These are phyloP conservation scores for Boleophthalmus pectinirostris DNA, from an alignment of 2,113 vertebrate genomes.

Conservation along the genomic window DNA sequence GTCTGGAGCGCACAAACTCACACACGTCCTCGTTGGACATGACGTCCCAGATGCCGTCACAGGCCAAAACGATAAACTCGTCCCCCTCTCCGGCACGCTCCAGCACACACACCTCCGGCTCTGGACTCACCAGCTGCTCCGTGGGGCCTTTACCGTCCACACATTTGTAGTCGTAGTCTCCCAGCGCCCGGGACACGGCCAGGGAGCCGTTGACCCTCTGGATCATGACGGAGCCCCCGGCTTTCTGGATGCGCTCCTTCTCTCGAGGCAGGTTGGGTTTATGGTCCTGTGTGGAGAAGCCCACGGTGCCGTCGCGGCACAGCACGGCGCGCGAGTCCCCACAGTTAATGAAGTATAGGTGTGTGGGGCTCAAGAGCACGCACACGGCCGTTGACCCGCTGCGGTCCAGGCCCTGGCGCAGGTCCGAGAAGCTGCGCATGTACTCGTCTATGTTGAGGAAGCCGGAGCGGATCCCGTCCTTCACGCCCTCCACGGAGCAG, in stretches of 20 bases:
- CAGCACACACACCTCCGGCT: conserved; percentile 97
- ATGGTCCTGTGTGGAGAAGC: conserved; percentile 99
- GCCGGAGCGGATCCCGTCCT: conserved; percentile 94
- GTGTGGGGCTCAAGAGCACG: conserved; percentile 92
- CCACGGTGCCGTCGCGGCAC: conserved; percentile 90
- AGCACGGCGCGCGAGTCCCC: conserved; percentile 96
- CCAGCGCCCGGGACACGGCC: conserved; percentile 96
- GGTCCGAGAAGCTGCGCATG: conserved; percentile 98
- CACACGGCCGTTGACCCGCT: conserved; percentile 97
- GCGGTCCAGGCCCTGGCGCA: conserved; percentile 97
- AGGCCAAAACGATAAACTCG: conserved; percentile 97
- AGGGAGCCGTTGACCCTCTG: conserved; percentile 97
- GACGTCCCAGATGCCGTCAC: conserved; percentile 99
- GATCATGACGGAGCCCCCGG: conserved; percentile 98
- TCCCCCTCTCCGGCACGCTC: conserved; percentile 90
- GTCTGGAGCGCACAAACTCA: conserved; percentile 94
- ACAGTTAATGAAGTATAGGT: conserved; percentile 99
- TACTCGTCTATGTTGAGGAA: conserved; percentile 99
- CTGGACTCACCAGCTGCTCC: conserved; percentile 98
- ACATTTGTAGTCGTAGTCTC: conserved; percentile 99
- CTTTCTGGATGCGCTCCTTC: conserved; percentile 98
- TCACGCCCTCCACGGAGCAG: conserved; percentile 91
- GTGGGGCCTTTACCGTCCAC: conserved; percentile 98
- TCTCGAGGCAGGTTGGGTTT: conserved; percentile 98
- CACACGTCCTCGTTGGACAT: conserved; percentile 99